Base-by-base conservation (phyloP, 2,888 invertebrate species). In the Cryptocephalus moraei region DNA sequence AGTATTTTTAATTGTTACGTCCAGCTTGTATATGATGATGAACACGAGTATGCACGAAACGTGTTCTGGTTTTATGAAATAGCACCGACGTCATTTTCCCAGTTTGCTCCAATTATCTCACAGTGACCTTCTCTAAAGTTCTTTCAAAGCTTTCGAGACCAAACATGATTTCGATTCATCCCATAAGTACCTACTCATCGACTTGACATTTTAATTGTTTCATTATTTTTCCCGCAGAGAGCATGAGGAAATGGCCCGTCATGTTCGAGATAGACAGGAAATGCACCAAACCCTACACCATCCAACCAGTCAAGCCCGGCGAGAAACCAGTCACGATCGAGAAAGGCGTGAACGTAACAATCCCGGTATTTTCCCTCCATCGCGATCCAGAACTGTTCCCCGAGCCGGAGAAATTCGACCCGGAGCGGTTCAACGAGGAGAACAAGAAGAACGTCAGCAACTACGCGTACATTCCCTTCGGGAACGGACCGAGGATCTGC, bases 161-260 rank as follows among this genome's bases (percentile, higher is more conserved):
- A n/a, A n/a, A n/a, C n/a, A n/a, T n/a, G 22, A 22, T 22, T 22
- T 22, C 2, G 6, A 22, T 22, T 22, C 22, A 22, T 6, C 2
- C 22, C 22, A 22, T 6, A 2, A 22, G n/a, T n/a, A n/a, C n/a
- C 22, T 22, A 22, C 6, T 6, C 22, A 22, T 4, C 6, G 22
- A 4, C 22, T 22, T 22, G 22, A 22, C 22, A 4, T 22, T 22
- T n/a, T n/a, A n/a, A n/a, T n/a, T 6, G 22, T 22, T 6, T 22
- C 22, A 22, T 22, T 22, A 22, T 22, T 22, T 22, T 22, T 22
- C 22, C 22, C 3, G 22, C 50, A n/a, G 81, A 82, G 71, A 75
- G 78, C 0, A 64, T 81, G 39, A 71, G 81, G 13, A 63, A 76
- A 56, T 78, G 78, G 61, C 79, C 80, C 0, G 76, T 79, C 1